Percentiles rank a stretch among this genome's conserved stretches.
Evolutionary conservation across 2,888 invertebrate genomes (phyloP).

Genomic region (Melinopterus prodromus): DNA sequence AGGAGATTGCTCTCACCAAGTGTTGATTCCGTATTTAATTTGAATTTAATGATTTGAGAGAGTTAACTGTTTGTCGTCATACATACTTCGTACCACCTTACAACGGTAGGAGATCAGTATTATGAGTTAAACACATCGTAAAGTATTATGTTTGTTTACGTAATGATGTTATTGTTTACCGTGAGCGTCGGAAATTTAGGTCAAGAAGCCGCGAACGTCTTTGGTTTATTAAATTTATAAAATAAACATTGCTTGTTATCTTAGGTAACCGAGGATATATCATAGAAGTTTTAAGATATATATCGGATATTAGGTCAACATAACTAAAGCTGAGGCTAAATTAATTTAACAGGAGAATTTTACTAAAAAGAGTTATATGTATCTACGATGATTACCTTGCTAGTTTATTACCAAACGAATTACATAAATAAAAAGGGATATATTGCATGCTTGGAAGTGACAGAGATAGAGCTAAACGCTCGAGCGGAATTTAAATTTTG

Average conservation of each 20-base stretch:
- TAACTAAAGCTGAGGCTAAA: not conserved
- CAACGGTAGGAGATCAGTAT: not conserved
- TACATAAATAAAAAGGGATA: not conserved
- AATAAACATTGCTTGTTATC: not conserved
- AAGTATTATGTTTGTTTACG: not conserved
- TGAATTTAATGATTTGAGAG: constrained; percentile 17
- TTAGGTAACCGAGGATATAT: not conserved
- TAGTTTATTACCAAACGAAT: not conserved
- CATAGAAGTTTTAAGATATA: no score
- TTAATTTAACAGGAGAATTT: not conserved
- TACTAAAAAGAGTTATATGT: not conserved
- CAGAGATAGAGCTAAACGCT: not conserved
- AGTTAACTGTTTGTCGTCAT: constrained; percentile 11
- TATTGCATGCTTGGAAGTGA: not conserved
- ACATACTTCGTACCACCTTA: not conserved
- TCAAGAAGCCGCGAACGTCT: not conserved
- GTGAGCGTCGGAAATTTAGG: not conserved
- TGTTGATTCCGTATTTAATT: constrained; percentile 6
- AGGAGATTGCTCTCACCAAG: not conserved
- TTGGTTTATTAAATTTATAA: not conserved
- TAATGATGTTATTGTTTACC: not conserved
- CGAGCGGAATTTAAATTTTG: not conserved
- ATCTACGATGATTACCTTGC: not conserved
- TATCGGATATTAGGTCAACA: no score
- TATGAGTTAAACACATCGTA: not conserved